Conservation (phyloP, 1,140 invertebrate genomes). For the Eufriesea mexicana region DNA sequence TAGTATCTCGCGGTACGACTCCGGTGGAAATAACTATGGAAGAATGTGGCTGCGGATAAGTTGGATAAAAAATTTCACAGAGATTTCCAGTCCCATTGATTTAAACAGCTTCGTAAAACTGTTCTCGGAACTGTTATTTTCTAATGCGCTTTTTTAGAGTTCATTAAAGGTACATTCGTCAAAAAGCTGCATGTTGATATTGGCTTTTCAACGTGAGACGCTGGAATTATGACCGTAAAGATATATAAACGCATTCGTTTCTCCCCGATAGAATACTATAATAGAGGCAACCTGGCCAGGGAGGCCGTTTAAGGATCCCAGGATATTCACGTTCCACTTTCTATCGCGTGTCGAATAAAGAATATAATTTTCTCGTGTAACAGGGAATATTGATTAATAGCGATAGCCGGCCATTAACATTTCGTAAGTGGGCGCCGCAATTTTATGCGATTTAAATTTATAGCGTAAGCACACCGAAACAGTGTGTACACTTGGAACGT, state of each 20-base stretch:
- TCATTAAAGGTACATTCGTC: not conserved
- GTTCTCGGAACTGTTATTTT: not conserved
- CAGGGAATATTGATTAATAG: not conserved
- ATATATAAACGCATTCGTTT: not conserved
- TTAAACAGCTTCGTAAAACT: not conserved
- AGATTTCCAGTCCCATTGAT: not conserved
- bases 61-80: not conserved
- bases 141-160: not conserved
- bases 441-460: not conserved
- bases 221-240: conserved; percentile 15
- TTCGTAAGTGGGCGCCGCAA: not conserved
- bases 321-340: not conserved
- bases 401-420: not conserved
- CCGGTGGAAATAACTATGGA: not conserved
- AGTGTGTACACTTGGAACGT: not conserved
- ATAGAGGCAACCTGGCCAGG: not conserved
- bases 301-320: not conserved
- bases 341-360: not conserved
- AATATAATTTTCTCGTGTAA: not conserved
- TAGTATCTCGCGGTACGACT: too few species aligned
- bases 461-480: not conserved
- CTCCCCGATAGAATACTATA: not conserved
- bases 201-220: not conserved
- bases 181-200: not conserved
- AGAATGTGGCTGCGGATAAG: not conserved